These are phyloP conservation scores for Boloria euphrosyne DNA, from an alignment of 2,888 invertebrate genomes.

Conservation along the genomic window DNA sequence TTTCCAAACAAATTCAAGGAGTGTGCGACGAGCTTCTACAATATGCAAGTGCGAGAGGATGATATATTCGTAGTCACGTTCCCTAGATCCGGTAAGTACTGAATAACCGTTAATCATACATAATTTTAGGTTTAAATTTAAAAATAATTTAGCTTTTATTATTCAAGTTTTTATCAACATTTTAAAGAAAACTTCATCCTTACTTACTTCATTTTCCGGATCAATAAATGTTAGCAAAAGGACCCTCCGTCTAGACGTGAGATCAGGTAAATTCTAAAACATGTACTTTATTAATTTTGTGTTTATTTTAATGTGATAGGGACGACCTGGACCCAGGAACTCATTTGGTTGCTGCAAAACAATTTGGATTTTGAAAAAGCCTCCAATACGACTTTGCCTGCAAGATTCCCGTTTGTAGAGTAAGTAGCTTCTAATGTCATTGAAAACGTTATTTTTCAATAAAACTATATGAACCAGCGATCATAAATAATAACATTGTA, in stretches of 20 bases:
- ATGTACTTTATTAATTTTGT: not conserved
- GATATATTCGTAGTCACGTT: slow-evolving; percentile 57
- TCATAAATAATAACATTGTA: too few species aligned
- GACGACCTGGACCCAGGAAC: slow-evolving; percentile 88
- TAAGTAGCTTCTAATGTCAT: slow-evolving; percentile 44
- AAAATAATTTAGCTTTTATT: too few species aligned
- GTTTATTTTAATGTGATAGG: slow-evolving; percentile 56
- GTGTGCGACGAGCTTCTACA: slow-evolving; percentile 52
- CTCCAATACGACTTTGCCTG: slow-evolving; percentile 54
- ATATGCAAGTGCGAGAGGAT: slow-evolving; percentile 52
- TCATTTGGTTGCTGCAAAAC: slow-evolving; percentile 88
- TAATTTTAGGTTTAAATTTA: not conserved
- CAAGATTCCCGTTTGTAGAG: slow-evolving; percentile 58
- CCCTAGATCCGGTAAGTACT: slow-evolving; percentile 53
- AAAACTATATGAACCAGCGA: not conserved
- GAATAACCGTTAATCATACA: slow-evolving; percentile 25
- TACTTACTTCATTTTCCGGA: too few species aligned
- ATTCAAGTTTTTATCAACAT: too few species aligned
- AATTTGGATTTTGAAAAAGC: slow-evolving; percentile 86
- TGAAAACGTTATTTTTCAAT: not conserved
- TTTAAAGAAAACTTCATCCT: too few species aligned
- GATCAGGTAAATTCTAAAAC: too few species aligned
- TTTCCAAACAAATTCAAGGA: slow-evolving; percentile 50
- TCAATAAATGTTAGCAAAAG: too few species aligned
- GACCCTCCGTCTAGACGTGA: too few species aligned